Evolutionary conservation across 2,797 vertebrate genomes (phyloP).

Genomic region (Podarcis lilfordi): DNA sequence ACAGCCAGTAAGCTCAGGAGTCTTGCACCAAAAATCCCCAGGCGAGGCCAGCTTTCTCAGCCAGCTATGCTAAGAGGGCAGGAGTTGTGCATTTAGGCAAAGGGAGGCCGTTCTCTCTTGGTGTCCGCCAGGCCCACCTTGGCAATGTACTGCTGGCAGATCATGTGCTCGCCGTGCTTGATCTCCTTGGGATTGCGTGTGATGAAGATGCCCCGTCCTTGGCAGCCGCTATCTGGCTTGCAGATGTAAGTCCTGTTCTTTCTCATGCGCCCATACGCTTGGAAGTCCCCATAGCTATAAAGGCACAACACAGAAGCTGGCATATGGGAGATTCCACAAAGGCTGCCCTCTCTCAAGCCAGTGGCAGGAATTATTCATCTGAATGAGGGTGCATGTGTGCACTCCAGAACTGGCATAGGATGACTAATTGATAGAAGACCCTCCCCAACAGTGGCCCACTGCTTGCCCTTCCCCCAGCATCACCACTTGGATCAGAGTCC

Average conservation of each 20-base stretch:
- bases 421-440: accelerated
- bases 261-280: slow-evolving; percentile 66
- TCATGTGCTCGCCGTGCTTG: slow-evolving; percentile 80
- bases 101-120: no score
- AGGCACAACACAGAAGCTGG: slow-evolving; percentile 2
- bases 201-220: slow-evolving; percentile 77
- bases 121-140: slow-evolving; percentile 70
- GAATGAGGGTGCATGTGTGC: no score
- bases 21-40: not conserved
- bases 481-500: not conserved
- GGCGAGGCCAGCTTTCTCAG: not conserved
- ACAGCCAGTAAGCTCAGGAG: not conserved
- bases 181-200: slow-evolving; percentile 73
- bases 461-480: not conserved
- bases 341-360: not conserved
- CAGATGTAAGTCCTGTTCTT: slow-evolving; percentile 77
- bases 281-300: slow-evolving; percentile 79
- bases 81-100: no score
- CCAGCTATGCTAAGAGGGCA: no score
- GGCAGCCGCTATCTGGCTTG: slow-evolving; percentile 77
- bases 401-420: not conserved
- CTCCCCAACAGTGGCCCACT: not conserved
- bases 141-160: slow-evolving; percentile 83
- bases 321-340: accelerated
- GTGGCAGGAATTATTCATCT: not conserved